Evolutionary conservation across 2,888 invertebrate genomes (phyloP), one percentile per base, ranked within the genome.

Genomic region (Thera obeliscata): DNA sequence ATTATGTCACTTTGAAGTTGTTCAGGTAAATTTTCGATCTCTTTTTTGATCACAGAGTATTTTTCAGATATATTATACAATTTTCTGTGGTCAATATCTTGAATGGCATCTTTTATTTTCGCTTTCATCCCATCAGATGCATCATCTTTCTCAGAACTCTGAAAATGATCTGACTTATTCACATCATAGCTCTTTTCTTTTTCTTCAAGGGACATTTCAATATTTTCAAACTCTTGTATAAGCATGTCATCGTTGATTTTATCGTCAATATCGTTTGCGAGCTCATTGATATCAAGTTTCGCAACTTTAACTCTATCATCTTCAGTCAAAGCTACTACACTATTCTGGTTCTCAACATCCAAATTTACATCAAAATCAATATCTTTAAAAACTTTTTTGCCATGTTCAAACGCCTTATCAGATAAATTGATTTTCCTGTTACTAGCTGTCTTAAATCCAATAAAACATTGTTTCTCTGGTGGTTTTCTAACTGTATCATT

Each of bases 401-500:
- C 77, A 68, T 69, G 76, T 2, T 70, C 67, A 33, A 80, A 60
- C 7, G 85, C 80, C 65, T 75, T 73, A 35, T 83, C 79, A 35
- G 86, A 84, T 6, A 89, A 69, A 67, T 77, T 71, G 7, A 91
- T 82, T 35, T 73, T 78, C 77, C 87, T 89, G 12, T 66, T 67
- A 72, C 83, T 86, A 3, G 89, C 90, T 48, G 87, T 86, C 67
- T 76, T 78, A 74, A 91, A 91, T 57, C 89, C 90, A 46, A 76
- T 67, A 33, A 71, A 74, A 48, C 66, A 67, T 61, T 72, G 64
- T n/a, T 69, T 74, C 11, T 71, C 64, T 56, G 35, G 46, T 22
- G 43, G n/a, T 6, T 60, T 60, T 5, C 57, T 56, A 3, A 49
- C n/a, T 9, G 8, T 49, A 54, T 66, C 6, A 33, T 56, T 6